Evolutionary conservation across 2,888 invertebrate species (phyloP), one percentile per base, ranked within the genome.

Genomic region (Drosophila pegasa): DNA sequence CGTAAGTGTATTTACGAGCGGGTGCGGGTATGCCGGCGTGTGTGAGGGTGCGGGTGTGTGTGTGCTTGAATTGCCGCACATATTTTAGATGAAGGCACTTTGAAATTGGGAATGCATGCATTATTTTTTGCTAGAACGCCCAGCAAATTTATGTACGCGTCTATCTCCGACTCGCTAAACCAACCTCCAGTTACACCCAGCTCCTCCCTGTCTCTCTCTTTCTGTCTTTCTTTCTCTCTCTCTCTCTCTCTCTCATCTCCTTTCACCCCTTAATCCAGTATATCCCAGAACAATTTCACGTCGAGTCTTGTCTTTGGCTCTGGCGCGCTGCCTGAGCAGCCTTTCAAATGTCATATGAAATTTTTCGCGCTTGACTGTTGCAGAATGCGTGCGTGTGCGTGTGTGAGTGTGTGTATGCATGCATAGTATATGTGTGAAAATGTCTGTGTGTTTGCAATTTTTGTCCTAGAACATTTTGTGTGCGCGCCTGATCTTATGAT

Each of bases 391-490:
- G 56, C 58, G 60, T 48, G 54, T 68, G 40, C 67, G 35, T 51
- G 45, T 55, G 41, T n/a, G 33, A 47, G 33, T 35, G 10, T 54
- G 48, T 20, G 20, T 47, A 45, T 57, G 33, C 59, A 56, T 50
- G 29, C 57, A 54, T 25, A 5, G 31, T 12, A 27, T 16, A 4
- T 51, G 6, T 35, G 16, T 35, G 3, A 4, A 20, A 51, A 40
- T 66, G 57, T 22, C n/a, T 68, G 61, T 66, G 54, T 76, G 58
- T 43, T 59, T 60, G 62, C 38, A 75, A 80, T 83, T 80, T 78
- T 80, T 68, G 51, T 78, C 67, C 79, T 80, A 80, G 74, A 78
- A 71, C 78, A 81, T 77, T 84, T 79, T 81, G 79, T 84, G 79
- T 75, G 71, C 48, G 67, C 47, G 54, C 81, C 74, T 82, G 82